Evolutionary conservation across 2,113 vertebrate species (phyloP), one percentile per base, ranked within the genome.

Genomic region (Oreotrochilus melanogaster): DNA sequence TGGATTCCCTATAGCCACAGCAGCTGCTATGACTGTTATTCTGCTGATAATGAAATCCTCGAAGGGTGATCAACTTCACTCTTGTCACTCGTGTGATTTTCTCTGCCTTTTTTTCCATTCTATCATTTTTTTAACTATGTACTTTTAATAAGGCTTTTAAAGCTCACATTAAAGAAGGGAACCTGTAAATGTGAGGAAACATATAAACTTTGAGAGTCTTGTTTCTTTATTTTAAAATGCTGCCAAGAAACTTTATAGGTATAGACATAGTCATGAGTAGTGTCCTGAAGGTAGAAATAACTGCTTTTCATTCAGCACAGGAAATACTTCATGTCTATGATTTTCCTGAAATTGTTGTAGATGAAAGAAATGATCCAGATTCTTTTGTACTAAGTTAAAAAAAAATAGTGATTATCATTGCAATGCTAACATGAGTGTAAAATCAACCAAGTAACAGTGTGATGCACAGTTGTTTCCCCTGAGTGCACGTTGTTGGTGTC

Each of bases 301-400:
- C 9, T 27, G 33, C 1, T 74, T 90, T 93, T 80, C 47, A 72
- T 87, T 91, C 61, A 53, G 31, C 39, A 47, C 23, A 94, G 85
- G 51, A 96, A 95, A 91, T 89, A 85, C 5, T 14, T 95, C 86
- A 48, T 89, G 42, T 87, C 51, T 78, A 25, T 76, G 66, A 88
- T 93, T 92, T 87, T 81, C 23, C 25, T 71, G 6, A 50, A 28
- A 47, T 50, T 70, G 47, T 30, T 81, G 11, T n/a, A 13, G 14
- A 73, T 50, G 18, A 92, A 79, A 69, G n/a, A 60, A 65, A 11
- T 35, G 69, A 65, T 73, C 23, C 39, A 61, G 35, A 19, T 23
- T 51, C 37, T 82, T 82, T 65, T 66, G 22, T n/a, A 66, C 24
- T 73, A 58, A 45, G 48, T 86, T 79, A 45, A 76, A 53, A 76